phyloP scores from a whole-genome alignment of 2,888 invertebrate genomes.

The Xestia xanthographa region DNA sequence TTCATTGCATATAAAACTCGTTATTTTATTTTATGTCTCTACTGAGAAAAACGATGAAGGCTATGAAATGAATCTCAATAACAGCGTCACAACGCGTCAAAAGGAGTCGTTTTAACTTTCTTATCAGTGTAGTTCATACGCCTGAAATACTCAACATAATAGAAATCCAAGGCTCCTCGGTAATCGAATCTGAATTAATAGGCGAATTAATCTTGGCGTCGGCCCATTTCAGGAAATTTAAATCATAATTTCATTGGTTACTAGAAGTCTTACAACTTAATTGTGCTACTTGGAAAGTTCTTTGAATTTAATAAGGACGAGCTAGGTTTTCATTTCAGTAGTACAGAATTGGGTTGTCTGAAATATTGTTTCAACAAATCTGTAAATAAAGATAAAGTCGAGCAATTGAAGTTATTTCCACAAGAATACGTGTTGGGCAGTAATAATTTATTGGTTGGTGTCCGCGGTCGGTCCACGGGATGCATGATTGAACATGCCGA shows the following conservation, averaged over 20 bases:
- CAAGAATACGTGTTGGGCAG: constrained; percentile 52
- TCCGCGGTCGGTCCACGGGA: constrained; percentile 70
- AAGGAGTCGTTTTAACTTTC: constrained; percentile 45
- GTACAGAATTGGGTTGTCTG: constrained; percentile 23
- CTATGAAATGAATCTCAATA: constrained; percentile 39
- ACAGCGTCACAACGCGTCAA: constrained; percentile 41
- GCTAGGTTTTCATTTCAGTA: constrained; percentile 33
- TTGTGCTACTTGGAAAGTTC: constrained; percentile 22
- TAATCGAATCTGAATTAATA: constrained; percentile 57
- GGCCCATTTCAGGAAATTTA: constrained; percentile 34
- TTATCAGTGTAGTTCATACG: constrained; percentile 55
- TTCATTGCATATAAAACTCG: not conserved
- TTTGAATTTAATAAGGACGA: constrained; percentile 31
- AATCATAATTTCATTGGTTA: constrained; percentile 38
- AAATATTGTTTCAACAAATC: constrained; percentile 53
- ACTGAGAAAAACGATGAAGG: constrained; percentile 12
- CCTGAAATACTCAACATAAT: constrained; percentile 54
- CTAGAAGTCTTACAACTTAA: constrained; percentile 43
- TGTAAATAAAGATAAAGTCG: constrained; percentile 53
- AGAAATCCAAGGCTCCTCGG: constrained; percentile 45
- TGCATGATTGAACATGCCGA: constrained; percentile 82
- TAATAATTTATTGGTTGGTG: constrained; percentile 67
- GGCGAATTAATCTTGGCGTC: constrained; percentile 19
- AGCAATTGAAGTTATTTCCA: constrained; percentile 52
- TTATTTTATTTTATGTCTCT: not conserved